These are phyloP conservation scores for Cyclophora punctaria DNA, from an alignment of 2,888 invertebrate species.

Conservation along the genomic window DNA sequence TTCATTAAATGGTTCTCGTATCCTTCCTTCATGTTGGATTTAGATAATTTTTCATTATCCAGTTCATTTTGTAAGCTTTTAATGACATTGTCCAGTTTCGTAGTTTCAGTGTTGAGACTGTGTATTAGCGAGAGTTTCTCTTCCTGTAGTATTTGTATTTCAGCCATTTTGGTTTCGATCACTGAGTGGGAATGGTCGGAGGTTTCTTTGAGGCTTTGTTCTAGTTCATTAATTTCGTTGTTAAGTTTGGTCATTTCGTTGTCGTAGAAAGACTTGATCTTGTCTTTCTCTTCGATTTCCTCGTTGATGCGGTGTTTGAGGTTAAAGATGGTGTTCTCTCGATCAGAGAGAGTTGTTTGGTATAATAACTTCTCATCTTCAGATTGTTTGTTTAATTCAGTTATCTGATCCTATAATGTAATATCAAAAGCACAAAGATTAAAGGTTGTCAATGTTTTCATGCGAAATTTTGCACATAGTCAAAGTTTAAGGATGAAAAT, in stretches of 20 bases:
- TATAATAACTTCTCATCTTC: conserved; percentile 36
- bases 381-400: conserved; percentile 31
- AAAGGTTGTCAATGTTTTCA: too few species aligned
- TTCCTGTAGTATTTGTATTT: conserved; percentile 55
- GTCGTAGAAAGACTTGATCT: conserved; percentile 36
- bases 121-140: conserved; percentile 51
- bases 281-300: conserved; percentile 49
- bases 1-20: conserved; percentile 55
- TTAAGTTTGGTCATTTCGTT: conserved; percentile 48
- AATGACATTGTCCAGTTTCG: conserved; percentile 42
- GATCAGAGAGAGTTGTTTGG: conserved; percentile 36
- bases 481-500: too few species aligned
- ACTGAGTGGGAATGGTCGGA: conserved; percentile 34
- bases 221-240: conserved; percentile 53
- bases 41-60: conserved; percentile 42
- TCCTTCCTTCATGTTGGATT: conserved; percentile 44
- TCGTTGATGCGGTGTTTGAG: conserved; percentile 55
- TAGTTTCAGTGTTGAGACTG: conserved; percentile 47
- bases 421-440: not conserved
- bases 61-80: conserved; percentile 39
- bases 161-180: conserved; percentile 45
- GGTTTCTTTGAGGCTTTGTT: conserved; percentile 45
- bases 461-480: too few species aligned
- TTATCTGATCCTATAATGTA: conserved; percentile 36
- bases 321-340: conserved; percentile 42